These are phyloP conservation scores for Anas georgica DNA, from an alignment of 2,797 vertebrate species.

Conservation along the genomic window DNA sequence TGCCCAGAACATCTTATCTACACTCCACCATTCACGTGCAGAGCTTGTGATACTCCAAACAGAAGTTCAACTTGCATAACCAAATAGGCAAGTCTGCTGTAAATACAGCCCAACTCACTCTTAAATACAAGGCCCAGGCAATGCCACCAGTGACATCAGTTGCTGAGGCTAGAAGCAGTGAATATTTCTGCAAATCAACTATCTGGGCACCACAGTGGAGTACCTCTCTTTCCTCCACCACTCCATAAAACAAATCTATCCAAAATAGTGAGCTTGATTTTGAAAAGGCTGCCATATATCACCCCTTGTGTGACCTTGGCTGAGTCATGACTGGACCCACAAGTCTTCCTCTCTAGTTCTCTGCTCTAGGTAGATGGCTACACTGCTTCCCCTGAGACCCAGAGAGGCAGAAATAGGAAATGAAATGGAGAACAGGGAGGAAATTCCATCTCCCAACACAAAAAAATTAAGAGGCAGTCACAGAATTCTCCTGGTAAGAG, in stretches of 20 bases:
- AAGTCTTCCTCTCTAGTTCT: conserved; percentile 28
- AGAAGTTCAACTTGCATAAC: neutral
- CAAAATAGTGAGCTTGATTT: neutral
- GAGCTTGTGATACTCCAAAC: neutral
- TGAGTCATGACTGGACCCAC: conserved; percentile 28
- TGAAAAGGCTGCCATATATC: neutral
- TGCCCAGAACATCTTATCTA: neutral
- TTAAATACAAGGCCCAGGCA: accelerated
- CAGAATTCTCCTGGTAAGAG: conserved; percentile 61
- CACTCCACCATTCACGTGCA: neutral
- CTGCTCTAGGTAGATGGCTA: conserved; percentile 10
- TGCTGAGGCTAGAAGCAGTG: neutral
- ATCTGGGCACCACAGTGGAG: neutral
- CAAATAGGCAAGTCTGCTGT: neutral
- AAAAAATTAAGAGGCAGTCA: conserved; percentile 62
- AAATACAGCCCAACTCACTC: neutral
- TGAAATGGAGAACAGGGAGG: conserved; percentile 55
- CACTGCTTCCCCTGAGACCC: neutral
- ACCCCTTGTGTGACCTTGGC: conserved; percentile 18
- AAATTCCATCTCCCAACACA: conserved; percentile 50
- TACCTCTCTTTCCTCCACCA: neutral
- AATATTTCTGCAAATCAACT: neutral
- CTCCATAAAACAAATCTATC: conserved; percentile 23
- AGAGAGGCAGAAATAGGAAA: conserved; percentile 45
- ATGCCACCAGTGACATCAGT: neutral